Evolutionary conservation across 1,140 invertebrate genomes (phyloP).

Genomic region (Drepana arcuata): DNA sequence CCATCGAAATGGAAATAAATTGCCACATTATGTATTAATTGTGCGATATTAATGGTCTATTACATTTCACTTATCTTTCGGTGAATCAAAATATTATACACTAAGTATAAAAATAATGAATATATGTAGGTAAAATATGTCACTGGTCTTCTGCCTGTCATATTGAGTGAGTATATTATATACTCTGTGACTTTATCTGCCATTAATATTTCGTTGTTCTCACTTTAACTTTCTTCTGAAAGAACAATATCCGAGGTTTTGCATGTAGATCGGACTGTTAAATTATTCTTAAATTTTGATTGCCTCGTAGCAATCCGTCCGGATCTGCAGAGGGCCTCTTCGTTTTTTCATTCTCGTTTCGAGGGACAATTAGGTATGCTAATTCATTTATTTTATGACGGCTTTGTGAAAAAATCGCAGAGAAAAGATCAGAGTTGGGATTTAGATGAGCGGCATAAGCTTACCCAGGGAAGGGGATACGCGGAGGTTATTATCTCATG

Average conservation of each 20-base stretch:
- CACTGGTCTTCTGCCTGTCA: no score
- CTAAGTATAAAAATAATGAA: no score
- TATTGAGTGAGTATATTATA: background rate
- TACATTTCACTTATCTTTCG: no score
- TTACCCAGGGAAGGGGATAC: constrained; percentile 9
- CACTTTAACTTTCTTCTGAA: constrained; percentile 37
- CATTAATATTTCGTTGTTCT: constrained; percentile 34
- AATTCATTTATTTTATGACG: constrained; percentile 55
- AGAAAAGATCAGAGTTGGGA: constrained; percentile 41
- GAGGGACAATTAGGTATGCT: constrained; percentile 62
- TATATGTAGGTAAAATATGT: no score
- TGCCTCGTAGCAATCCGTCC: constrained; percentile 43
- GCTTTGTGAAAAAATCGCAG: constrained; percentile 40
- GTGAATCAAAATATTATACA: no score
- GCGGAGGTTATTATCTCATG: no score
- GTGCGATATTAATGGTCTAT: no score
- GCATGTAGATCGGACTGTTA: constrained; percentile 49
- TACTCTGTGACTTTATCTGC: no score
- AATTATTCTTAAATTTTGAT: constrained; percentile 62
- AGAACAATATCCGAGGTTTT: constrained; percentile 31
- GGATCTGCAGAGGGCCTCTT: constrained; percentile 33
- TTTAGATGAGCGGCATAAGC: constrained; percentile 22
- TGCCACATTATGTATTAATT: no score
- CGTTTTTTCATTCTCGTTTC: constrained; percentile 50
- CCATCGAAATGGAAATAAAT: no score